Evolutionary conservation across 2,113 vertebrate species (phyloP), one percentile per base, ranked within the genome.

Genomic region (Miniopterus natalensis): DNA sequence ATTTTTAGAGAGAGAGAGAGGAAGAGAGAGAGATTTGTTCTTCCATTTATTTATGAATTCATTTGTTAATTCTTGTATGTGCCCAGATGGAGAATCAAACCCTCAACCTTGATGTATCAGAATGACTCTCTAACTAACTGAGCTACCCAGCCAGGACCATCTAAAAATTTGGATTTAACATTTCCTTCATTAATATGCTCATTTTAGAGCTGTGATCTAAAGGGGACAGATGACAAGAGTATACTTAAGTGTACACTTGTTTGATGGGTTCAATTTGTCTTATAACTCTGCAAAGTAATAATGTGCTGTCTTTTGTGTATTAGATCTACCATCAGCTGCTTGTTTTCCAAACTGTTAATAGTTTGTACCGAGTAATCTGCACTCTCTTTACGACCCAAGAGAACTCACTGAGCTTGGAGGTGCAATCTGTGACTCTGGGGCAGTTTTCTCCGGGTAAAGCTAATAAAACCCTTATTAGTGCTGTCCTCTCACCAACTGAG

Each of bases 381-480:
- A 75, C 83, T 89, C 45, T 79, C 89, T 88, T 70, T 79, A 80
- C 93, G 94, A 97, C 95, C 85, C 88, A 83, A 65, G 75, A 83
- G 81, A 90, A 31, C 61, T 90, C 90, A 10, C 23, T n/a, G 77
- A 85, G 61, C 57, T 75, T 79, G 23, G 31, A 92, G 88, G 51
- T 53, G 49, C 40, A 65, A 29, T 80, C 87, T 78, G 51, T 87
- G 88, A 88, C 66, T 78, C 84, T 86, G 86, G n/a, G 63, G 94
- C 42, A 88, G 55, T 78, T 84, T 84, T 79, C 84, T 95, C 90
- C 25, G 9, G 45, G 21, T 59, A 74, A 95, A 95, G 63, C 78
- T 95, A 93, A 95, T 96, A 90, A 94, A 95, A 84, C 81, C 40
- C 88, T 97, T 94, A 88, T 83, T 91, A 90, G 73, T 42, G 17